Base-by-base conservation (phyloP, 2,113 vertebrate species). In the Chloropsis cyanopogon region DNA sequence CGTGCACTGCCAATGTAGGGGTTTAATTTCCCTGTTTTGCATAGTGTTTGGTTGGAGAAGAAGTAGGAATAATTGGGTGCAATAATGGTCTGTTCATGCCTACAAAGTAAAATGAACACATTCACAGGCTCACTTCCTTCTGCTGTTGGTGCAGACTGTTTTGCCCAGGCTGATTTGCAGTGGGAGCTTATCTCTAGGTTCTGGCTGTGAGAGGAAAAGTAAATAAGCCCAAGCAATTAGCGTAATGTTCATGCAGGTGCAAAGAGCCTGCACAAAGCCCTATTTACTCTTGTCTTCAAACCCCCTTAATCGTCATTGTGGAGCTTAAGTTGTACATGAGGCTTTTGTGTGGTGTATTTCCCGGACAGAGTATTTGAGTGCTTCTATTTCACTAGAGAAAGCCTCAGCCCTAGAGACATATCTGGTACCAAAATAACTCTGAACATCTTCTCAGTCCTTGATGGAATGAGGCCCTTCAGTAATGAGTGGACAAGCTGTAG, bases 191-290 rank as follows among this genome's bases (percentile, higher is more conserved):
- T 96, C 84, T 95, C 79, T 88, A 73, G 71, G 82, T 91, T 93
- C 87, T 96, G 90, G 42, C 75, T 91, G 82, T 47, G 78, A 85
- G 63, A 88, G 12, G 39, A 73, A 92, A 90, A 95, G 90, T 93
- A 92, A 97, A 95, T 89, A 97, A 95, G 68, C 79, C 82, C 56
- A 86, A 93, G 82, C 90, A 94, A 95, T 95, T 93, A 95, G 35
- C 24, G 21, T 63, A 70, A 94, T 83, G 85, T 41, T 93, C 75
- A 65, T 63, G 87, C 84, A 95, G 92, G 93, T 95, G 94, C 85
- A 96, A 95, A 91, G n/a, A 90, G 75, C 75, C 82, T 70, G 46
- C 78, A 92, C 33, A 86, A 94, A 90, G 54, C 76, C 66, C 84
- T 95, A 11, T 92, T 93, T 93, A 66, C 78, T 85, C 60, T 73